Evolutionary conservation across 2,797 vertebrate species (phyloP).

Genomic region (Hipposideros larvatus): DNA sequence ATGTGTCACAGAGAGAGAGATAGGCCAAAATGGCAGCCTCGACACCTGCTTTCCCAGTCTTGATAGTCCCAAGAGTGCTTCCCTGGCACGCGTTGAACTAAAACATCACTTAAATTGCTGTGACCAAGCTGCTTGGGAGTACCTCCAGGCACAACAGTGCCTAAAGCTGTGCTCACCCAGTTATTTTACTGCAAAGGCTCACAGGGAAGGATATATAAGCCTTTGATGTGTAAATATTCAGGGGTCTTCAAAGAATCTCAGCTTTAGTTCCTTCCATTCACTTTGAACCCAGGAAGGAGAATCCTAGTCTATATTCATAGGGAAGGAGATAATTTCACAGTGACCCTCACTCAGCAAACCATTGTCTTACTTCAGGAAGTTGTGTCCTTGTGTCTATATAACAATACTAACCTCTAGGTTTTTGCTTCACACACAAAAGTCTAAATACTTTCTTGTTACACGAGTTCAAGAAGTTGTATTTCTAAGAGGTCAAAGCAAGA

Average conservation of each 20-base stretch:
- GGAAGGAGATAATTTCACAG: neutral
- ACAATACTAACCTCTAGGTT: neutral
- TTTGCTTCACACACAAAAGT: neutral
- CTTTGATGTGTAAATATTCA: neutral
- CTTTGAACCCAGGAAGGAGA: neutral
- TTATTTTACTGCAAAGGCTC: neutral
- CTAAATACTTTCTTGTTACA: neutral
- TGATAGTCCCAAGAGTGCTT: accelerated
- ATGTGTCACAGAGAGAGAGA: neutral
- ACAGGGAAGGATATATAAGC: neutral
- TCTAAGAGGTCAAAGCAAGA: neutral
- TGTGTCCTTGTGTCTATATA: neutral
- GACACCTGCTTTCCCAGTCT: neutral
- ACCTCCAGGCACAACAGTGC: neutral
- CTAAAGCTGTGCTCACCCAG: neutral
- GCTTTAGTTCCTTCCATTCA: neutral
- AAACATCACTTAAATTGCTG: neutral
- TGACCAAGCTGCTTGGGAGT: neutral
- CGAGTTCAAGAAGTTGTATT: neutral
- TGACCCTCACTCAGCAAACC: neutral
- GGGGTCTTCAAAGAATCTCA: neutral
- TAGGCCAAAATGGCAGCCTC: neutral
- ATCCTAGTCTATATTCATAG: neutral
- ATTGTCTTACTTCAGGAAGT: neutral
- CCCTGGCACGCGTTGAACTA: neutral